Evolutionary conservation across 64 coral and sea anemone genomes (phyloP).

Genomic region (Exaiptasia diaphana): DNA sequence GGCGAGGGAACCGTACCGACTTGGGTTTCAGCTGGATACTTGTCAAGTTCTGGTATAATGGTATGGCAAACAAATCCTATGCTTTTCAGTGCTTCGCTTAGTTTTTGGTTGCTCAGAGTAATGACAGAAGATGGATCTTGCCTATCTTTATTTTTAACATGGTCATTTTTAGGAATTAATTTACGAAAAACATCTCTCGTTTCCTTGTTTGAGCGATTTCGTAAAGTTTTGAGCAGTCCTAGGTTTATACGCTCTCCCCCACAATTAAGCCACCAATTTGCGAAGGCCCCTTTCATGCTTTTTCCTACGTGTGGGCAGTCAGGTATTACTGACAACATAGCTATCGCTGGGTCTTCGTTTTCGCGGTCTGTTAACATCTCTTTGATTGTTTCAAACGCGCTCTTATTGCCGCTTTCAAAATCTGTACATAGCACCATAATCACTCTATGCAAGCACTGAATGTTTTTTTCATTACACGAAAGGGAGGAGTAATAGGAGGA

Average conservation of each 20-base stretch:
- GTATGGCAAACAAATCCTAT: conserved; percentile 38
- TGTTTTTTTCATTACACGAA: conserved; percentile 9
- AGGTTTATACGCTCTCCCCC: conserved; percentile 31
- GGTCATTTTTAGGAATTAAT: conserved; percentile 49
- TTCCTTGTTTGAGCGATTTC: too few relatives aligned
- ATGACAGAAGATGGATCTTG: conserved; percentile 45
- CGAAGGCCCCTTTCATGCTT: conserved; percentile 69
- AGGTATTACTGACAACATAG: conserved; percentile 41
- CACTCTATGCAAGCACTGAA: conserved; percentile 19
- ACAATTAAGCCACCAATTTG: conserved; percentile 67
- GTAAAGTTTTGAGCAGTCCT: conserved; percentile 36
- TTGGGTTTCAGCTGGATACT: conserved; percentile 40
- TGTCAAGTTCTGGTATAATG: conserved; percentile 69
- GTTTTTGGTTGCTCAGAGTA: conserved; percentile 23
- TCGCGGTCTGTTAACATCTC: too few relatives aligned
- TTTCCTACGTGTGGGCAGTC: conserved; percentile 75
- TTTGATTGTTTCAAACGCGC: conserved; percentile 45
- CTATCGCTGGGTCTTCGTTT: conserved; percentile 45
- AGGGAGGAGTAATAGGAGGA: conserved; percentile 12
- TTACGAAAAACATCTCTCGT: conserved; percentile 52
- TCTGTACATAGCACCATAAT: conserved; percentile 47
- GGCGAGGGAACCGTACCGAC: conserved; percentile 42
- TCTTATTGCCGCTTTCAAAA: conserved; percentile 64
- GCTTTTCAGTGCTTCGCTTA: conserved; percentile 10
- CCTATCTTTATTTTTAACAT: conserved; percentile 64